These are phyloP conservation scores for Onthophagus sagittarius DNA, from an alignment of 2,888 invertebrate genomes.

Conservation along the genomic window DNA sequence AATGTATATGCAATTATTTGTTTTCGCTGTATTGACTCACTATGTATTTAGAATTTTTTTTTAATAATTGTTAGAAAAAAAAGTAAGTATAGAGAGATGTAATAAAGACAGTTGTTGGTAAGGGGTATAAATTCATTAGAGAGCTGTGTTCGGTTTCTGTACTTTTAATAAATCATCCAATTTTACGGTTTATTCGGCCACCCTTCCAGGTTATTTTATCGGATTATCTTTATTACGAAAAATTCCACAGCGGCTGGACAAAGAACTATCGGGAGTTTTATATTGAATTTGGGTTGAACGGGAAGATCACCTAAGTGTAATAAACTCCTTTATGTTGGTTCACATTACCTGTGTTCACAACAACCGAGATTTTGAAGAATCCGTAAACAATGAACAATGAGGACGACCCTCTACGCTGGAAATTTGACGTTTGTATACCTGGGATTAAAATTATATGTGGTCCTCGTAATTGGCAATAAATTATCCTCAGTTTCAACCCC, in stretches of 20 bases:
- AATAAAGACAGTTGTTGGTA: no score
- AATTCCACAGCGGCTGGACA: neutral
- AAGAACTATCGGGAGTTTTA: neutral
- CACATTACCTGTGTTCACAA: neutral
- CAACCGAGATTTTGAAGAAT: neutral
- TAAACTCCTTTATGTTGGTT: neutral
- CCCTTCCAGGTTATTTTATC: neutral
- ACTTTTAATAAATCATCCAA: neutral
- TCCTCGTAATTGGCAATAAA: conserved; percentile 8
- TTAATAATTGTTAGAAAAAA: no score
- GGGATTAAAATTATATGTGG: conserved; percentile 5
- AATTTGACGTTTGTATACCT: conserved; percentile 7
- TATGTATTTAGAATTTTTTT: no score
- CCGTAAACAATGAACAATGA: conserved; percentile 11
- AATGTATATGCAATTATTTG: no score
- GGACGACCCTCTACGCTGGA: neutral
- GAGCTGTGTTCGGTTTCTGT: neutral
- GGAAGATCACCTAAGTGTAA: neutral
- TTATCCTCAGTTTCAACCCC: conserved; percentile 5
- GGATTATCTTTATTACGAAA: neutral
- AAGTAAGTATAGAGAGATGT: no score
- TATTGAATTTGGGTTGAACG: neutral
- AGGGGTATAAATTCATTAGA: neutral
- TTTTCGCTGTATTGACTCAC: no score
- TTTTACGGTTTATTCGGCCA: neutral